A percentile compares a stretch with the other conserved stretches of the same genome.
Evolutionary conservation across 2,797 vertebrate species (phyloP).

Genomic region (Gobio occitaniae): DNA sequence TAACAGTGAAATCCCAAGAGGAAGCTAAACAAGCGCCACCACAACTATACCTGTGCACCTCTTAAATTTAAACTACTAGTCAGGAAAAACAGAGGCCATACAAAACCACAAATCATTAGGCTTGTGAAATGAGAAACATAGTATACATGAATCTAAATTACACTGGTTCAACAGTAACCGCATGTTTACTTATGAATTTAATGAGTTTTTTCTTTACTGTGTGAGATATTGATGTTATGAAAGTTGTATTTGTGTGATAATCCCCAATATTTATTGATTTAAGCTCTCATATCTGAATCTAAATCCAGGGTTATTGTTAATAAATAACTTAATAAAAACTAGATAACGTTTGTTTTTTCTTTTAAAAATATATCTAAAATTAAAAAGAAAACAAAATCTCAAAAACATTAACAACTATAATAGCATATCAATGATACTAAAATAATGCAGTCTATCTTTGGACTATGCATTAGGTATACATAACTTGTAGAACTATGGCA

Average conservation of each 20-base stretch:
- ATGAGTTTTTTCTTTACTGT: not conserved
- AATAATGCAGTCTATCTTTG: not conserved
- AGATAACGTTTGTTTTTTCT: not conserved
- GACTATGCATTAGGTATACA: not conserved
- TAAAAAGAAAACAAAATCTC: not conserved
- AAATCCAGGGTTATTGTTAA: not conserved
- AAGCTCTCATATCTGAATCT: not conserved
- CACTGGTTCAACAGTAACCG: not conserved
- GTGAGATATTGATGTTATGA: not conserved
- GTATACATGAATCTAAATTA: not conserved
- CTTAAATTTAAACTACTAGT: not conserved
- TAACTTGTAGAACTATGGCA: not conserved
- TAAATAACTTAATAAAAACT: not conserved
- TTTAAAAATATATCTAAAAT: not conserved
- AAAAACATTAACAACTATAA: not conserved
- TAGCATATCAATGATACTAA: not conserved
- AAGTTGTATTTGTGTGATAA: not conserved
- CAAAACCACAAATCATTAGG: constrained; percentile 8
- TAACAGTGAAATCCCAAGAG: not conserved
- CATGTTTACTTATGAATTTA: not conserved
- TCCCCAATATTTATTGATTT: not conserved
- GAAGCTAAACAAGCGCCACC: constrained; percentile 14
- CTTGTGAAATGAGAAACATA: constrained; percentile 2
- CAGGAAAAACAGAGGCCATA: not conserved
- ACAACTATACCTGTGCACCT: not conserved